These are phyloP conservation scores for Penaeus japonicus DNA, from an alignment of 1,140 invertebrate genomes.

Conservation along the genomic window DNA sequence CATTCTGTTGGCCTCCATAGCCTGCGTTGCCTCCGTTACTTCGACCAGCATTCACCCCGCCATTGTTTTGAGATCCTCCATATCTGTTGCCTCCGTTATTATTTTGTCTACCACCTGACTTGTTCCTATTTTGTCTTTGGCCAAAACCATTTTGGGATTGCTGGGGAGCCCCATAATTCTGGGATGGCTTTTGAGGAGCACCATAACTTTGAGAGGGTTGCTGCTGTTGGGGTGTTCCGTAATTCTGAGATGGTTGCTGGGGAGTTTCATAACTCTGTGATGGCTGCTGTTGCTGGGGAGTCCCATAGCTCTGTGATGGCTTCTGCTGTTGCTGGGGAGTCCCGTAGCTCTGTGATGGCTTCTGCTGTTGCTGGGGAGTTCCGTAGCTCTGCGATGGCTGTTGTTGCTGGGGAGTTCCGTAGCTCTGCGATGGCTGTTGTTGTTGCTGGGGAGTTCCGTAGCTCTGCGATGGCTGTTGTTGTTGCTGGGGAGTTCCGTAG, in stretches of 20 bases:
- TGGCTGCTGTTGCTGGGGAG: conserved; percentile 20
- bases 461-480: not conserved
- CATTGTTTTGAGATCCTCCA: not conserved
- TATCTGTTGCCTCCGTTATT: not conserved
- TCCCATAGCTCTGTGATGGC: conserved; percentile 22
- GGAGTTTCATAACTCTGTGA: conserved; percentile 23
- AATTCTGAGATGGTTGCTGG: conserved; percentile 1
- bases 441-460: conserved; percentile 4
- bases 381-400: conserved; percentile 32
- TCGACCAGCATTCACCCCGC: not conserved
- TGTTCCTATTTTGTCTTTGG: not conserved
- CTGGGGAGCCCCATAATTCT: not conserved
- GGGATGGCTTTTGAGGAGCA: not conserved
- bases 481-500: not conserved
- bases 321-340: conserved; percentile 25
- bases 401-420: conserved; percentile 27
- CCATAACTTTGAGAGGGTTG: conserved; percentile 4
- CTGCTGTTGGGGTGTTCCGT: not conserved
- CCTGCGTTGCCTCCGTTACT: not conserved
- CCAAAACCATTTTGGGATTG: not conserved
- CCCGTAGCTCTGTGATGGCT: conserved; percentile 36
- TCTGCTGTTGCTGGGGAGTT: conserved; percentile 1
- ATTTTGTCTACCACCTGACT: not conserved
- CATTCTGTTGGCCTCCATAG: not conserved
- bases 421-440: conserved; percentile 9